Conservation (phyloP, 2,797 vertebrate genomes). For the Aulostomus chinensis region DNA sequence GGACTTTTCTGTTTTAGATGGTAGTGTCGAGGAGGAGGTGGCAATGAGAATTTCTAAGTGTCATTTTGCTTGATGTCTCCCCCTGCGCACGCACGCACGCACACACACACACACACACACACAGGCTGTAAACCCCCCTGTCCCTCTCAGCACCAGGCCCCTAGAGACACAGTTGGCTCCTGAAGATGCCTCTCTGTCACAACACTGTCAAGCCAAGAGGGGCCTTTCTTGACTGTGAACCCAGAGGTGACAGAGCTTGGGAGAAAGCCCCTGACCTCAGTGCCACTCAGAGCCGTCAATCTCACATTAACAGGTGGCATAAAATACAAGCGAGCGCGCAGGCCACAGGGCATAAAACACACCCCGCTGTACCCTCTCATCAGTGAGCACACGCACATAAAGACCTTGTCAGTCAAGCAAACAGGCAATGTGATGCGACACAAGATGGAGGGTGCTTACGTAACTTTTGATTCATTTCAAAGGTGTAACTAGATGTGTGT, state of each 20-base stretch:
- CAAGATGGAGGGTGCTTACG: conserved; percentile 49
- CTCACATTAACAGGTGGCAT: conserved; percentile 29
- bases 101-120: no score
- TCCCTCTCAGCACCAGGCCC: conserved; percentile 4
- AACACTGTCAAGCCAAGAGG: conserved; percentile 41
- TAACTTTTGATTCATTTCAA: conserved; percentile 58
- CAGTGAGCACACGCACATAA: conserved; percentile 33
- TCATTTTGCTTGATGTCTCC: conserved; percentile 11
- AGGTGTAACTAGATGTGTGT: conserved; percentile 61
- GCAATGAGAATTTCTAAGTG: conserved; percentile 11
- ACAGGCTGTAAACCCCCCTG: conserved; percentile 2
- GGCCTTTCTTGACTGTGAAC: conserved; percentile 26
- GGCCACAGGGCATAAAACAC: conserved; percentile 12
- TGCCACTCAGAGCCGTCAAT: conserved; percentile 49
- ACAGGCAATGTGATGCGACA: conserved; percentile 40
- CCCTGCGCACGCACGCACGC: no score
- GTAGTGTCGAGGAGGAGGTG: not conserved
- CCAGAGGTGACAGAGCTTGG: conserved; percentile 42
- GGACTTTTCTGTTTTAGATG: conserved; percentile 4
- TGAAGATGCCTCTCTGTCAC: conserved; percentile 44
- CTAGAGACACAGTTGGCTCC: conserved; percentile 7
- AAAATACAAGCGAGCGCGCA: conserved; percentile 2
- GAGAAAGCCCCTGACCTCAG: conserved; percentile 24
- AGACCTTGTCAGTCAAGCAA: conserved; percentile 51
- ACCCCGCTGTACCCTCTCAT: conserved; percentile 14